Conservation (phyloP, 2,888 invertebrate genomes). For the Drosophila basisetae region DNA sequence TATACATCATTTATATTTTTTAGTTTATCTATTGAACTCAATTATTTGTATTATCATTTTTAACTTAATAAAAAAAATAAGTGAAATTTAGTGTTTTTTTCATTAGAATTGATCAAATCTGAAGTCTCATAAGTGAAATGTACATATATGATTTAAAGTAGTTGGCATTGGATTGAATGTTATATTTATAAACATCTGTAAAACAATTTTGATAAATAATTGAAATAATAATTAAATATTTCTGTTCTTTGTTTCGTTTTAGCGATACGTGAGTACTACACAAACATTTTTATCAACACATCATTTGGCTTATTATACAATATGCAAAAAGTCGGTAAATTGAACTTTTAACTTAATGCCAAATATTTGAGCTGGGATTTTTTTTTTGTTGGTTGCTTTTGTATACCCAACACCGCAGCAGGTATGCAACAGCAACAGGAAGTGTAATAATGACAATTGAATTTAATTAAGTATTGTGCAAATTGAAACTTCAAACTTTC, state of each 20-base stretch:
- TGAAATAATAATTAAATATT: constrained; percentile 10
- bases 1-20: not conserved
- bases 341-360: constrained; percentile 19
- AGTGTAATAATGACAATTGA: constrained; percentile 24
- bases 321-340: not conserved
- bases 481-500: constrained; percentile 25
- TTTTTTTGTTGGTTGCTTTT: not conserved
- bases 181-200: not conserved
- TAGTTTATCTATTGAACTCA: not conserved
- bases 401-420: not conserved
- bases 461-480: constrained; percentile 39
- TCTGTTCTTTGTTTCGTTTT: constrained; percentile 55
- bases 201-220: not conserved
- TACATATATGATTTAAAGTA: not conserved
- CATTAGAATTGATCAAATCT: not conserved
- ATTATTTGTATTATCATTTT: not conserved
- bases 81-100: not conserved
- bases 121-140: not conserved
- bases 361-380: constrained; percentile 36
- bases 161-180: not conserved
- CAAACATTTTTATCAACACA: constrained; percentile 22
- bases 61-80: not conserved
- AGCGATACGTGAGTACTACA: constrained; percentile 80
- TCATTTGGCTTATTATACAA: constrained; percentile 1
- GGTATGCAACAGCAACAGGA: not conserved